phyloP scores from a whole-genome alignment of 2,113 vertebrate genomes.

The Sylvia atricapilla region DNA sequence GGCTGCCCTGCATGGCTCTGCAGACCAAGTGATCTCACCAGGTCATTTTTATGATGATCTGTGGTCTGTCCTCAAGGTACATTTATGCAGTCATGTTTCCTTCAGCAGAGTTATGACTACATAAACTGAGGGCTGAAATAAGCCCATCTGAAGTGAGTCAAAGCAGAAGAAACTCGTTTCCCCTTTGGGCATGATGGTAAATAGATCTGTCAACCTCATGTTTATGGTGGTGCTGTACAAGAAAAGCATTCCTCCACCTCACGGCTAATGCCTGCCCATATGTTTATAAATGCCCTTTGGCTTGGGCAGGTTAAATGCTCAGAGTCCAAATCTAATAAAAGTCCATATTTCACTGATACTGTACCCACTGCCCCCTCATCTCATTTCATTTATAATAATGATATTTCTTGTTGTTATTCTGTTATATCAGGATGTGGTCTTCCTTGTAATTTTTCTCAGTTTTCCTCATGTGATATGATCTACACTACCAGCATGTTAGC shows the following conservation, averaged over 20 bases:
- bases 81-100: neutral
- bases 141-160: neutral
- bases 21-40: neutral
- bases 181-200: neutral
- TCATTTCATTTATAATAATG: neutral
- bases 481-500: neutral
- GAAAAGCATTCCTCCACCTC: neutral
- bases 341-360: neutral
- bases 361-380: neutral
- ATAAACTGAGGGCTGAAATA: constrained; percentile 13
- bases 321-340: neutral
- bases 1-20: neutral
- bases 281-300: neutral
- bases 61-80: neutral
- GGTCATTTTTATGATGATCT: neutral
- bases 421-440: neutral
- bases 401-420: neutral
- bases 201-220: neutral
- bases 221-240: neutral
- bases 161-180: constrained; percentile 1
- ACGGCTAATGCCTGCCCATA: neutral
- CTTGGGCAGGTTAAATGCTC: neutral
- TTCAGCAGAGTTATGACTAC: neutral
- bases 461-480: neutral
- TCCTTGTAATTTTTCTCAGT: neutral